Conservation (phyloP, 92 coral and sea anemone genomes). For the Virgularia gustaviana region DNA sequence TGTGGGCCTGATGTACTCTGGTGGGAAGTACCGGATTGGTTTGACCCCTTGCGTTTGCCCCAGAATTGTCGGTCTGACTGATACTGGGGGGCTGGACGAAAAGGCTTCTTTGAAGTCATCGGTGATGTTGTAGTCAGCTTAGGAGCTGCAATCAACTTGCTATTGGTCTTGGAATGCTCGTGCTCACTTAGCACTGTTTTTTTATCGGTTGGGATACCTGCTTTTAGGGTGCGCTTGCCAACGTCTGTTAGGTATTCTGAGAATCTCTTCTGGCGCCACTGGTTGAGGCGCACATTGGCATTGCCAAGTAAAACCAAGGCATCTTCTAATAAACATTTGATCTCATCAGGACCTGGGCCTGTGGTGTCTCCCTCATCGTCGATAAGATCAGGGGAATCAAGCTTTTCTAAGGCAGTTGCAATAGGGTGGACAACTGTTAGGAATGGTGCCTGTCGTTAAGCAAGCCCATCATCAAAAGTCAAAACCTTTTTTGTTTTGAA, state of each 20-base stretch:
- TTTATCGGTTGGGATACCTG: neutral
- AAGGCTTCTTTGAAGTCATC: neutral
- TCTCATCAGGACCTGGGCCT: conserved; percentile 44
- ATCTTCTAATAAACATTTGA: conserved; percentile 41
- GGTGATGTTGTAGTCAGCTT: too few relatives aligned
- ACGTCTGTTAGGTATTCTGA: conserved; percentile 51
- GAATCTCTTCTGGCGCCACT: conserved; percentile 7
- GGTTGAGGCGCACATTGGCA: conserved; percentile 23
- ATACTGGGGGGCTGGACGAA: too few relatives aligned
- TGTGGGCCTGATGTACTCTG: too few relatives aligned
- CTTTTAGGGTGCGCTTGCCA: conserved; percentile 47
- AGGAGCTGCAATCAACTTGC: conserved; percentile 36
- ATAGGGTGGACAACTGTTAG: conserved; percentile 43
- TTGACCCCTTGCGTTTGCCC: too few relatives aligned
- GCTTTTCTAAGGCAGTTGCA: conserved; percentile 38
- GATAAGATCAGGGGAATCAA: conserved; percentile 28
- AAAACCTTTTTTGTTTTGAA: conserved; percentile 50
- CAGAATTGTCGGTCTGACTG: too few relatives aligned
- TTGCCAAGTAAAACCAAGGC: conserved; percentile 46
- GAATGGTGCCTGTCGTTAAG: conserved; percentile 46
- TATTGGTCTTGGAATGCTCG: too few relatives aligned
- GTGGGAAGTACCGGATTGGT: too few relatives aligned
- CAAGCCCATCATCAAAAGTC: conserved; percentile 46
- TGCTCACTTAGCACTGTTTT: neutral
- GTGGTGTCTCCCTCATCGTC: conserved; percentile 26